These are phyloP conservation scores for Agrotis ipsilon DNA, from an alignment of 2,888 invertebrate genomes.

Conservation along the genomic window DNA sequence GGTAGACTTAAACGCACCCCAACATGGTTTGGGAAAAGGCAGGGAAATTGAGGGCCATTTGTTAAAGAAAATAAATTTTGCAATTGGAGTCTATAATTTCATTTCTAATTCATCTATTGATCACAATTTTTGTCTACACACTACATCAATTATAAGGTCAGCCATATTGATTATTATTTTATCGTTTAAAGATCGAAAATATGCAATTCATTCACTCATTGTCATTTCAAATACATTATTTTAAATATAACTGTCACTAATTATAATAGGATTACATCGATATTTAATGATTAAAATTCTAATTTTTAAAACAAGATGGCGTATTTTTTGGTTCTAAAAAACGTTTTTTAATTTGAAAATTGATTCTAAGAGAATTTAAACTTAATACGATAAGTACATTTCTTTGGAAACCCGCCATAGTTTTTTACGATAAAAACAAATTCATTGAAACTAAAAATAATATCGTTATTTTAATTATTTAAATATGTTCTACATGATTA, in stretches of 20 bases:
- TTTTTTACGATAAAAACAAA: slow-evolving; percentile 21
- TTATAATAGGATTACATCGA: slow-evolving; percentile 18
- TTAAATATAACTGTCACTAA: slow-evolving; percentile 30
- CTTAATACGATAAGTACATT: slow-evolving; percentile 30
- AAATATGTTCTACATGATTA: slow-evolving; percentile 54
- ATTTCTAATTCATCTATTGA: slow-evolving; percentile 53
- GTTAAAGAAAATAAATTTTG: slow-evolving; percentile 46
- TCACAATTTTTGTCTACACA: slow-evolving; percentile 50
- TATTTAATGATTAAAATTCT: slow-evolving; percentile 10
- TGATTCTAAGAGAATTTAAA: slow-evolving; percentile 18
- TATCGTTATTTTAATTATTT: slow-evolving; percentile 40
- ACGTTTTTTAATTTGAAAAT: slow-evolving; percentile 1
- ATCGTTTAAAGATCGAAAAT: slow-evolving; percentile 19
- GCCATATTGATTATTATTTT: slow-evolving; percentile 36
- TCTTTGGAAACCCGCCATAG: slow-evolving; percentile 64
- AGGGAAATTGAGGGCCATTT: background rate
- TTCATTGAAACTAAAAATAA: slow-evolving; percentile 28
- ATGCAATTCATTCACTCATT: slow-evolving; percentile 44
- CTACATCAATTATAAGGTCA: slow-evolving; percentile 53
- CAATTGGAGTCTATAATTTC: slow-evolving; percentile 64
- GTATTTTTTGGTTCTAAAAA: background rate
- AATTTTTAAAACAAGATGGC: slow-evolving; percentile 23
- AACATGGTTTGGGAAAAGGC: too few relatives aligned
- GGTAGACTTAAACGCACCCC: too few relatives aligned
- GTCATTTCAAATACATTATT: slow-evolving; percentile 24